Percentiles rank a stretch among this genome's conserved stretches.
Conservation (phyloP, 2,888 invertebrate species). For the Polyommatus iphigenia region DNA sequence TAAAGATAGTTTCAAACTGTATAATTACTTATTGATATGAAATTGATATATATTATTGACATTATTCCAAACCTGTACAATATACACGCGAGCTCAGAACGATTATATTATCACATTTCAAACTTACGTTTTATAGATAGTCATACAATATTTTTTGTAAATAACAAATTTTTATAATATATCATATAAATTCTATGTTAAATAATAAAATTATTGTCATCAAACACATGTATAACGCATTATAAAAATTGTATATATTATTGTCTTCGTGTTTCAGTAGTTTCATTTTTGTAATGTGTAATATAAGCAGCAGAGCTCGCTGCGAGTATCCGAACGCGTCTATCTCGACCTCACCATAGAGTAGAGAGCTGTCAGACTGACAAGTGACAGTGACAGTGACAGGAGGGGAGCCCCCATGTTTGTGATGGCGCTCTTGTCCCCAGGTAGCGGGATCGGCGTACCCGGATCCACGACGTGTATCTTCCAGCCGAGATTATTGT, state of each 20-base stretch:
- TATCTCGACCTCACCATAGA: constrained; percentile 47
- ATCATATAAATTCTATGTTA: constrained; percentile 26
- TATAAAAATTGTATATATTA: constrained; percentile 31
- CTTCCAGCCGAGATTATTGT: constrained; percentile 95
- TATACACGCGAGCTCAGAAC: constrained; percentile 46
- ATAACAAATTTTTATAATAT: constrained; percentile 14
- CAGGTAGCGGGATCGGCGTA: constrained; percentile 58
- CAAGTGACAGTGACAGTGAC: constrained; percentile 40
- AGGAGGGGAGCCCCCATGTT: constrained; percentile 45
- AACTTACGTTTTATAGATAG: constrained; percentile 30
- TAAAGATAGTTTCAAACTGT: constrained; percentile 56
- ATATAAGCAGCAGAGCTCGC: constrained; percentile 47
- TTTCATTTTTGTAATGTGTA: constrained; percentile 10
- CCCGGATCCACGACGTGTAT: constrained; percentile 91
- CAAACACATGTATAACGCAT: constrained; percentile 29
- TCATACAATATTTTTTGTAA: constrained; percentile 27
- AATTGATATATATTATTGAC: constrained; percentile 76
- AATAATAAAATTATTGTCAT: constrained; percentile 32
- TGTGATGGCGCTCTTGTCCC: constrained; percentile 50
- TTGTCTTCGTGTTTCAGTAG: constrained; percentile 19
- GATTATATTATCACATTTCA: constrained; percentile 42
- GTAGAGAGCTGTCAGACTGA: constrained; percentile 48
- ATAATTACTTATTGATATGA: constrained; percentile 66
- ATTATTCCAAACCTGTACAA: constrained; percentile 66
- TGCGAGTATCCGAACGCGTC: constrained; percentile 46